Conservation (phyloP, 2,113 vertebrate species). For the Ursus arctos region DNA sequence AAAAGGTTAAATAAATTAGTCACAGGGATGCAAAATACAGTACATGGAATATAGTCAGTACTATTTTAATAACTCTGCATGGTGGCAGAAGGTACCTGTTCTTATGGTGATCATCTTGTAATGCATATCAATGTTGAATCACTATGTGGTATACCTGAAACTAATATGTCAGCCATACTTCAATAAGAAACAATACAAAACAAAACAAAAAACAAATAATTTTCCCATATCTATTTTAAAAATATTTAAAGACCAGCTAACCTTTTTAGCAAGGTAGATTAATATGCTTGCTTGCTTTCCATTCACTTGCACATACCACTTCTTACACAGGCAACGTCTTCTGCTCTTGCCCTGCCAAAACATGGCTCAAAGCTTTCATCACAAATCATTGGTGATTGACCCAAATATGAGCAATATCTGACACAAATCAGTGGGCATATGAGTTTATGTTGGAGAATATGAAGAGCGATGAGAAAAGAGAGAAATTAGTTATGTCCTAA, state of each 20-base stretch:
- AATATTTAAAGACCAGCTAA: background rate
- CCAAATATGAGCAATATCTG: background rate
- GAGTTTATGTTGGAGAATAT: background rate
- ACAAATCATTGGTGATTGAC: slow-evolving; percentile 29
- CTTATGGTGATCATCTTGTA: background rate
- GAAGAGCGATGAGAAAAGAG: background rate
- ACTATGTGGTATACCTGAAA: background rate
- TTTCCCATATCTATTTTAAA: background rate
- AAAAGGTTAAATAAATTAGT: background rate
- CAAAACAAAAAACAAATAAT: background rate
- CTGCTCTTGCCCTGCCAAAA: slow-evolving; percentile 8
- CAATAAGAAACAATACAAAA: background rate
- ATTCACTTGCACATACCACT: background rate
- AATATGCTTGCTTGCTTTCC: background rate
- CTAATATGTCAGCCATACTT: background rate
- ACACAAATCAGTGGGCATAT: background rate
- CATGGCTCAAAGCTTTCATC: background rate
- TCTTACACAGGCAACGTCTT: background rate
- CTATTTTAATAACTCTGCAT: background rate
- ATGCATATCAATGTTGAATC: background rate
- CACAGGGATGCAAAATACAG: background rate
- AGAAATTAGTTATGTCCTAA: slow-evolving; percentile 5
- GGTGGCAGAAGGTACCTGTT: background rate
- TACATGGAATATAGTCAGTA: background rate
- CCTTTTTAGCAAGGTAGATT: background rate